Base-by-base conservation (phyloP, 1,140 invertebrate species). In the Heliconius himera region DNA sequence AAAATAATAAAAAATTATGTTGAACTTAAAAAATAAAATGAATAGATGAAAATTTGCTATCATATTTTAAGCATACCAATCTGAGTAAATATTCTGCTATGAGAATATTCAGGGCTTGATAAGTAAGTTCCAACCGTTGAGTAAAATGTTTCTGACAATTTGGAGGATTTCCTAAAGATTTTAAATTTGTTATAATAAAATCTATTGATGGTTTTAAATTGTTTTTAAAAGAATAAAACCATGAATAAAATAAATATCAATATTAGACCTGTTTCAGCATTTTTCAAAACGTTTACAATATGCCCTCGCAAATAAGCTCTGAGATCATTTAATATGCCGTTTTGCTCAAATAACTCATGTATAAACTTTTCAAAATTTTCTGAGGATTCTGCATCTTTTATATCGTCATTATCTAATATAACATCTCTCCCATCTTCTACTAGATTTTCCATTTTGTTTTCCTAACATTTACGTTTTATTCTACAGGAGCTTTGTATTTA, bases 321-420 rank as follows among this genome's bases (percentile, higher is more conserved):
- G 54, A 96, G 84, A 81, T 96, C 95, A 46, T 91, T 91, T 13
- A 96, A 82, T 75, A 96, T 86, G 54, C 95, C 95, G 86, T 95
- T 95, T 85, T 95, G 94, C 79, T 96, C 94, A 82, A 96, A 95
- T 88, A 95, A 94, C 70, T 92, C 89, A 73, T 91, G 95, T 56
- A 96, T 90, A 84, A 93, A 94, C 81, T 91, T 92, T 89, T 96
- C 95, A 90, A 96, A 96, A 79, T 95, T 94, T 82, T 95, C 92
- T 13, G 90, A 82, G 8, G 94, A 94, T 78, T 93, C 81, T 29
- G 75, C 81, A 46, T 82, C 76, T 77, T 84, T 82, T 29, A 80
- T 77, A 76, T 87, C 73, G 4, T 79, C 1, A 54, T 78, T 80
- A 78, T 85, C 79, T 26, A 38, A 8, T 56, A 70, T 54, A 36